Percentiles rank a stretch among this genome's conserved stretches.
These are phyloP conservation scores for Ceratotherium simum DNA, from an alignment of 2,113 vertebrate species.

Conservation along the genomic window DNA sequence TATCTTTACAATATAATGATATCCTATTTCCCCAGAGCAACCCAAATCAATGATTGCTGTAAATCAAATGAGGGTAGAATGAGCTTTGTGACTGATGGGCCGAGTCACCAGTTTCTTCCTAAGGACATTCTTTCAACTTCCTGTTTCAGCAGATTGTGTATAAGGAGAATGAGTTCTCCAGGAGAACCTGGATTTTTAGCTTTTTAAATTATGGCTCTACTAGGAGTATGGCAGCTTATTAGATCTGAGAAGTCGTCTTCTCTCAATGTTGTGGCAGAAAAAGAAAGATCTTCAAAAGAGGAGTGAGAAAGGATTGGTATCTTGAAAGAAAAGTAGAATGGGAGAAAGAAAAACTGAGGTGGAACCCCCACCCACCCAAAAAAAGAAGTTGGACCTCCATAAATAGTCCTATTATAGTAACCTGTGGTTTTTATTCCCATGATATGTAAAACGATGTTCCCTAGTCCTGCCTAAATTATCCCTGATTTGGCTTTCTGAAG, in stretches of 20 bases:
- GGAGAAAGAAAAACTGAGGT: not conserved
- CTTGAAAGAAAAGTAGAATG: not conserved
- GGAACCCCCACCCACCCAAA: not conserved
- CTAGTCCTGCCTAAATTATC: not conserved
- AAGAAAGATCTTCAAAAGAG: not conserved
- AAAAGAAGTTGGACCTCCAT: not conserved
- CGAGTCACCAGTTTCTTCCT: slow-evolving; percentile 36
- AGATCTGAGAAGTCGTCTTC: not conserved
- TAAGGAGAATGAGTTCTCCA: not conserved
- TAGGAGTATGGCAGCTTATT: not conserved
- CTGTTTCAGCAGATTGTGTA: not conserved
- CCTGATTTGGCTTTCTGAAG: not conserved
- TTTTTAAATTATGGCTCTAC: slow-evolving; percentile 43
- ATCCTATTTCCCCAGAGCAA: slow-evolving; percentile 55
- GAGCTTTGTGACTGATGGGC: not conserved
- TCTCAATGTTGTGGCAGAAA: not conserved
- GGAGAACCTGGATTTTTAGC: not conserved
- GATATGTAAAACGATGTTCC: not conserved
- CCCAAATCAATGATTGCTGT: not conserved
- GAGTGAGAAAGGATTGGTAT: not conserved
- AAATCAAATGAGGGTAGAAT: not conserved
- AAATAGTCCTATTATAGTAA: not conserved
- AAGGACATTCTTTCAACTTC: slow-evolving; percentile 8
- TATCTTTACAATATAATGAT: not conserved
- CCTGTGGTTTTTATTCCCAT: not conserved